Evolutionary conservation across 1,140 invertebrate genomes (phyloP), one percentile per base, ranked within the genome.

Genomic region (Hypothenemus hampei): DNA sequence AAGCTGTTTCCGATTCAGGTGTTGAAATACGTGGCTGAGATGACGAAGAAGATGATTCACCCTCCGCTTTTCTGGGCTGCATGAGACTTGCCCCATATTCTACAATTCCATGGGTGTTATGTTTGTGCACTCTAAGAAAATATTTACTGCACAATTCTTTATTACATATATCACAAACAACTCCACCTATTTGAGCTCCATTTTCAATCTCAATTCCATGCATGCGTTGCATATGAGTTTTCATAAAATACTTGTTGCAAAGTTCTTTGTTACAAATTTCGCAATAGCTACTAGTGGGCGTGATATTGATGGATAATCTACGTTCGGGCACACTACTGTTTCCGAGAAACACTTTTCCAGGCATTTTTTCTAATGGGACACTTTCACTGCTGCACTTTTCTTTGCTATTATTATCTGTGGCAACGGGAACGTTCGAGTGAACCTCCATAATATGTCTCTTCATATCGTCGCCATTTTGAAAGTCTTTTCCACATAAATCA

Each of bases 231-330:
- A 99, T 99, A 75, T 99, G 97, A 0, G 95, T 98, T 70, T 97
- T 94, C 86, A 99, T 93, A 70, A 99, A 99, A 68, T 99, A 99
- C 72, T 99, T 99, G 76, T 99, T 99, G 75, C 97, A 99, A 23
- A 98, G 73, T 72, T 98, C 95, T 76, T 99, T 99, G 74, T 98
- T 98, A 74, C 97, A 99, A 53, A 99, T 96, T 70, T 98, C 94
- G 73, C 97, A 99, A 67, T 94, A 97, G 65, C 93, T 93, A 37
- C 85, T 89, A 0, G 83, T 85, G 0, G 78, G 85, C 10, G 84
- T 80, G 37, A 84, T 29, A 40, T 63, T 68, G 50, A 67, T 63
- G 7, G 66, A 66, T 18, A 65, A 52, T 22, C 69, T 39, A 24
- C 67, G 53, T 58, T 72, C 70, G 13, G 62, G 52, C 8, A 53